Conservation (phyloP, 2,797 vertebrate species). For the Emydoidea blandingii region DNA sequence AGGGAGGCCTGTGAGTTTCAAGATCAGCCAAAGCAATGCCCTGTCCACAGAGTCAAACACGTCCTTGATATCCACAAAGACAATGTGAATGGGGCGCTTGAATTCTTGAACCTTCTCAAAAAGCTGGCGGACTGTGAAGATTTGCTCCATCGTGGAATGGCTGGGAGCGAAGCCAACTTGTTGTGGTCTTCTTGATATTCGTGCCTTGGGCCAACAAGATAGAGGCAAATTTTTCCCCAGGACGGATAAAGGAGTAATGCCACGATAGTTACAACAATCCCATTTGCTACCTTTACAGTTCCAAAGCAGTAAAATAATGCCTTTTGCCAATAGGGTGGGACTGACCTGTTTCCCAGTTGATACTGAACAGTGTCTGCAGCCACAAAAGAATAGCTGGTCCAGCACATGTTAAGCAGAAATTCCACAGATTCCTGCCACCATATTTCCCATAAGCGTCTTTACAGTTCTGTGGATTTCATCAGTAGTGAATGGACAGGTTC, state of each 20-base stretch:
- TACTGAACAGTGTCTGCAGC: background rate
- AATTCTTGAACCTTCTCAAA: background rate
- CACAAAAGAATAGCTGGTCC: background rate
- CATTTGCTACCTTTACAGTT: background rate
- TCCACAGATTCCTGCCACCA: background rate
- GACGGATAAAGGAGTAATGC: background rate
- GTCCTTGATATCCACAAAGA: background rate
- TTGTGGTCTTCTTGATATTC: background rate
- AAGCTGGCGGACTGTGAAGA: background rate
- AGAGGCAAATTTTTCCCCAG: background rate
- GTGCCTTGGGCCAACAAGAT: background rate
- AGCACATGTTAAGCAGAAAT: background rate
- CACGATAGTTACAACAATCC: background rate
- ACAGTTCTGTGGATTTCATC: background rate
- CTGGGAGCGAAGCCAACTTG: background rate
- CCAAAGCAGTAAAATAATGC: background rate
- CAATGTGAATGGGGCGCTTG: background rate
- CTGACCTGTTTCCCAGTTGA: background rate
- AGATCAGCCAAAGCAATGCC: background rate
- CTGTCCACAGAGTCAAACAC: background rate
- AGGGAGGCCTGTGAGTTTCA: background rate
- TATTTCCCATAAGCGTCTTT: background rate
- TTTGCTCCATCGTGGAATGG: background rate
- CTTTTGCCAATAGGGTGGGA: background rate
- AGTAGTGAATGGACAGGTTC: background rate